phyloP scores from a whole-genome alignment of 2,888 invertebrate species.

The Bedellia somnulentella region DNA sequence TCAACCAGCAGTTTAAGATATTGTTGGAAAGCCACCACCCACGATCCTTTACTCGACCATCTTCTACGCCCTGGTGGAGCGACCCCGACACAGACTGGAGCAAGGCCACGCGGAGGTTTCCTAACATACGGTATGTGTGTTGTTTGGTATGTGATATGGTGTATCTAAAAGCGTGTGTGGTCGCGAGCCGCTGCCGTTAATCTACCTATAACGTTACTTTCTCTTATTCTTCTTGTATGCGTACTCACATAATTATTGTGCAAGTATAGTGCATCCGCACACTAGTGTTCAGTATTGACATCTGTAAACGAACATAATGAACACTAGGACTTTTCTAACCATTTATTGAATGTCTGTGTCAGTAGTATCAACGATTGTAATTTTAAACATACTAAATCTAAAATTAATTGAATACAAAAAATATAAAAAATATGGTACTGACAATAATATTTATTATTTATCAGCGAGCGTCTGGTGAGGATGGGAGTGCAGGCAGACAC shows the following conservation, averaged over 20 bases:
- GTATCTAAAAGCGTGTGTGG: not conserved
- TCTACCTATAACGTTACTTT: too few relatives aligned
- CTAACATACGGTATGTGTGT: too few relatives aligned
- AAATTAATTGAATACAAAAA: not conserved
- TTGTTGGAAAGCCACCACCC: too few relatives aligned
- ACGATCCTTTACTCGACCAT: too few relatives aligned
- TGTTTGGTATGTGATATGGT: too few relatives aligned
- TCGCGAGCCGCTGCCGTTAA: not conserved
- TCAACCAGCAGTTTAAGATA: too few relatives aligned
- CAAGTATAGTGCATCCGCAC: not conserved
- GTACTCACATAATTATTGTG: too few relatives aligned
- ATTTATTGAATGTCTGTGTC: not conserved
- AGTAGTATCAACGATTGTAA: not conserved
- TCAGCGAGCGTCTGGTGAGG: constrained; percentile 71
- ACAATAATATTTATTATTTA: constrained; percentile 10
- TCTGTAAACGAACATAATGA: not conserved
- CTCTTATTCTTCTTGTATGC: too few relatives aligned
- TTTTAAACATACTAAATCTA: not conserved
- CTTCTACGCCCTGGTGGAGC: constrained; percentile 82
- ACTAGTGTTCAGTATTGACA: not conserved
- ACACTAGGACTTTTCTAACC: not conserved
- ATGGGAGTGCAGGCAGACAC: constrained; percentile 74
- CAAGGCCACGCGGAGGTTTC: constrained; percentile 71
- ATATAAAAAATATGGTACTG: not conserved
- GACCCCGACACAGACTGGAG: constrained; percentile 70